Evolutionary conservation across 2,113 vertebrate species (phyloP).

Genomic region (Lasiurus cinereus): DNA sequence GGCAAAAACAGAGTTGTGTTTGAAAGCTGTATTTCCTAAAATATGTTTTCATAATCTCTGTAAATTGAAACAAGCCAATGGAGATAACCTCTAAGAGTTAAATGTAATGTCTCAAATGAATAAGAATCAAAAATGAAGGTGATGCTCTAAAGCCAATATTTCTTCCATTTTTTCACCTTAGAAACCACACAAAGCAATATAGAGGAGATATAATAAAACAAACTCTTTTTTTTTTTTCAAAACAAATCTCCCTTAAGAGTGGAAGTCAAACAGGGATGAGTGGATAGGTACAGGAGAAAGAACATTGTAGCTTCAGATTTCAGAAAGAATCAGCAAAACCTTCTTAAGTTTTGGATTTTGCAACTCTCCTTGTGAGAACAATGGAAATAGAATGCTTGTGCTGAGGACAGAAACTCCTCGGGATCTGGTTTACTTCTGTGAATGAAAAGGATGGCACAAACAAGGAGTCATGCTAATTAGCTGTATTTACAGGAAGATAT

Average conservation of each 20-base stretch:
- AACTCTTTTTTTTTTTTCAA: not conserved
- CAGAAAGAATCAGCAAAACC: not conserved
- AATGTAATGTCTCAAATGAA: not conserved
- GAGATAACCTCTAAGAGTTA: not conserved
- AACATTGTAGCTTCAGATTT: not conserved
- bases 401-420: not conserved
- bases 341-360: not conserved
- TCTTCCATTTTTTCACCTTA: not conserved
- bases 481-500: not conserved
- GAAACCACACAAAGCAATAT: not conserved
- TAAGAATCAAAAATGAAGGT: not conserved
- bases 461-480: not conserved
- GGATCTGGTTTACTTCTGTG: not conserved
- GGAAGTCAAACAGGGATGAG: not conserved
- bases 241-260: not conserved
- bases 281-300: not conserved
- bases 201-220: not conserved
- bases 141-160: not conserved
- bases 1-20: not conserved
- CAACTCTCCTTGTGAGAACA: not conserved
- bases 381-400: not conserved
- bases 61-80: not conserved
- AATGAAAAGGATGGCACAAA: not conserved
- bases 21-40: conserved; percentile 10
- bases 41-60: conserved; percentile 27